Base-by-base conservation (phyloP, 2,888 invertebrate species). In the Caenorhabditis sp. region DNA sequence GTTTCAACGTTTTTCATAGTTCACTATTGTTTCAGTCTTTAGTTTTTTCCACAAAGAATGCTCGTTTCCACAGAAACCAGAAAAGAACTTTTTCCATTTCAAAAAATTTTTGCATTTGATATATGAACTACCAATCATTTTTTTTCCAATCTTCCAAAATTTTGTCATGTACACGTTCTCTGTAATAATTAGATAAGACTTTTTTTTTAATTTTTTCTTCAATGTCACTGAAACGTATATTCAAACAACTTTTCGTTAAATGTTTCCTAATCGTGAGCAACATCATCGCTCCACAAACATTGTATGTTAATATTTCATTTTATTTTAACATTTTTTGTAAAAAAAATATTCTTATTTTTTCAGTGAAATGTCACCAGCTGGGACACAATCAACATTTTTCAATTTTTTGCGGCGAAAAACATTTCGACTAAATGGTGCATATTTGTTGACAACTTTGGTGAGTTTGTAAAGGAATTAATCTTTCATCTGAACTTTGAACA, bases 391-490 rank as follows among this genome's bases (percentile, higher is more conserved):
- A 3, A 53, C 53, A 53, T 23, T 53, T 53, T 4, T 7, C 4
- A 21, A 53, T 53, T 53, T 8, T 56, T 25, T 56, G 17, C 56
- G 26, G 17, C 59, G 59, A 10, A 58, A 61, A 53, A 65, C 38
- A 26, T 25, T 21, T 10, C 26, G 23, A 31, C 31, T 68, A 2
- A 66, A 73, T 25, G 36, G 31, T 1, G 65, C 73, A 3, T 73
- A 61, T 59, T 58, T 73, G n/a, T 23, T 73, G 56, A 73, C 73
- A 63, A 73, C 73, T 27, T 21, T 73, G 66, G 73, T 73, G 27
- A 72, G 65, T 62, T 27, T 59, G 10, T 43, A 43, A 14, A 17
- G 25, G 25, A 10, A 36, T 21, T 36, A 23, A 14, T 49, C 64
- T 26, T 17, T 43, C 10, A 5, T 5, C 49, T 25, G 31, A 72